Conservation (phyloP, 2,113 vertebrate genomes). For the Chelonoidis abingdonii region DNA sequence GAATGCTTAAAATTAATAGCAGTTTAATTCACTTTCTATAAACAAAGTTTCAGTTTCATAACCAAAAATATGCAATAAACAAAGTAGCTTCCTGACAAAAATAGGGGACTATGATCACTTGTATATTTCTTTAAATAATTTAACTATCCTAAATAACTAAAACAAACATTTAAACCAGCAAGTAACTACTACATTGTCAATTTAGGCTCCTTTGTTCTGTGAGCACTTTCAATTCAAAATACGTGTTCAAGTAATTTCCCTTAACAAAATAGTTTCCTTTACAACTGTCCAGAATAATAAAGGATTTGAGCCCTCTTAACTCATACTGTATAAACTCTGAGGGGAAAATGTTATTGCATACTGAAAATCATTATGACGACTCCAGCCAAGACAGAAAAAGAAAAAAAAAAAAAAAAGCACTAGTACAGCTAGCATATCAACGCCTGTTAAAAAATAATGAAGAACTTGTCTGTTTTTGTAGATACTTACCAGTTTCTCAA, state of each 20-base stretch:
- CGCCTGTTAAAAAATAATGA: not conserved
- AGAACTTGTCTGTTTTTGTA: not conserved
- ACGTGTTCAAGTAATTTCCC: conserved; percentile 37
- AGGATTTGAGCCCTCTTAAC: conserved; percentile 65
- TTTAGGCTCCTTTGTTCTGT: not conserved
- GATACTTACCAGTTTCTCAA: not conserved
- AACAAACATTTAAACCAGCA: not conserved
- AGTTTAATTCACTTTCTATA: not conserved
- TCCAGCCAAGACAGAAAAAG: conserved; percentile 31
- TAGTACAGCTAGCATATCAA: not conserved
- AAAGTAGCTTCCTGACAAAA: not conserved
- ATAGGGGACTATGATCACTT: not conserved
- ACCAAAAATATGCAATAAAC: not conserved
- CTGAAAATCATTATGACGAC: not conserved
- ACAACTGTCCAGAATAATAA: conserved; percentile 71
- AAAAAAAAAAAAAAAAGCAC: not conserved
- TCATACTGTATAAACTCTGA: conserved; percentile 53
- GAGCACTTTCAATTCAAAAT: conserved; percentile 41
- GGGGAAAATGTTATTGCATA: conserved; percentile 60
- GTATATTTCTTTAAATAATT: not conserved
- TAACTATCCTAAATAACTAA: not conserved
- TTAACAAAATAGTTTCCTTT: conserved; percentile 63
- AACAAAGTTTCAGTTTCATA: not conserved
- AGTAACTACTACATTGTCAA: not conserved
- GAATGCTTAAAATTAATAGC: not conserved